Percentiles rank a stretch among this genome's conserved stretches.
phyloP scores from a whole-genome alignment of 2,797 vertebrate species.

The Neopelma chrysocephalum region DNA sequence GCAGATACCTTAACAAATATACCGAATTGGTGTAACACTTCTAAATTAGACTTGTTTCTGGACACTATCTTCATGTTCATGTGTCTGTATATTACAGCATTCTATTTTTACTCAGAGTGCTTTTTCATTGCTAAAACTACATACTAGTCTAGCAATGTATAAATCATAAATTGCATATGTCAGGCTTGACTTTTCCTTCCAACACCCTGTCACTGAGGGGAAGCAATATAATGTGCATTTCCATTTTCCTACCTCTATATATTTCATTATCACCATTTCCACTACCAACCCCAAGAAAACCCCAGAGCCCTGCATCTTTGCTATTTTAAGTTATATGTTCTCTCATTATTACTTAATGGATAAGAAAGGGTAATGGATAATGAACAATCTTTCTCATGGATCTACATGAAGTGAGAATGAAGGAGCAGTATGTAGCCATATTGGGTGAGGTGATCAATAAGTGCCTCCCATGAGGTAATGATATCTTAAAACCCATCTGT shows the following conservation, averaged over 20 bases:
- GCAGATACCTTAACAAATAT: fast-evolving
- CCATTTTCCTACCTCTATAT: neutral
- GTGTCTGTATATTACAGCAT: neutral
- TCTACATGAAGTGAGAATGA: neutral
- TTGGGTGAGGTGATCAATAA: neutral
- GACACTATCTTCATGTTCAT: neutral
- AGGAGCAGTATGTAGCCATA: neutral
- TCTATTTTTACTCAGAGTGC: neutral
- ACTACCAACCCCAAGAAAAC: neutral
- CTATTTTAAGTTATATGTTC: neutral
- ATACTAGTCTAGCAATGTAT: neutral
- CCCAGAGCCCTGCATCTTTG: neutral
- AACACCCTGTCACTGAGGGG: neutral
- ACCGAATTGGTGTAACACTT: neutral
- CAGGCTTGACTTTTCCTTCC: neutral
- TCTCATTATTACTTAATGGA: neutral
- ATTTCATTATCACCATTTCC: neutral
- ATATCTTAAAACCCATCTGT: neutral
- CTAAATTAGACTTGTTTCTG: neutral
- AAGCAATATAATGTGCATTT: neutral
- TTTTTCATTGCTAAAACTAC: neutral
- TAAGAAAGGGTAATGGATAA: neutral
- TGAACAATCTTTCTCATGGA: neutral
- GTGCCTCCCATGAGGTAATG: neutral
- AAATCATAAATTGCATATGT: neutral